Evolutionary conservation across 1,140 invertebrate genomes (phyloP).

Genomic region (Drosophila bocki): DNA sequence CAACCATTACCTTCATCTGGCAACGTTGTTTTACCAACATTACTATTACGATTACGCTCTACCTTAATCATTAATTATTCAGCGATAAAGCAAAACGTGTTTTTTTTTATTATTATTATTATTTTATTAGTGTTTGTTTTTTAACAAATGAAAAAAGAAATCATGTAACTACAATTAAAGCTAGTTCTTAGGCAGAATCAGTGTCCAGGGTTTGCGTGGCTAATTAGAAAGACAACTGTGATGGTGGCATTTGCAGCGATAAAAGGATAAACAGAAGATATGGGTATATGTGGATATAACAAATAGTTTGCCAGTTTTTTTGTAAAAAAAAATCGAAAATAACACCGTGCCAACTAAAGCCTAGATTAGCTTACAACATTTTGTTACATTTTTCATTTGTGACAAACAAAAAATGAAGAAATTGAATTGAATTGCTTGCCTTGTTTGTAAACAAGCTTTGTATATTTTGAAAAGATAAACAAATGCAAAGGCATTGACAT

Average conservation of each 20-base stretch:
- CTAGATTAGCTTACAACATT: too few species aligned
- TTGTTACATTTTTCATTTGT: too few species aligned
- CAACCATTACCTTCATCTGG: slow-evolving; percentile 25
- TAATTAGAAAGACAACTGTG: background rate
- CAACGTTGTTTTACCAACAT: slow-evolving; percentile 47
- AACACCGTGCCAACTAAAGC: too few species aligned
- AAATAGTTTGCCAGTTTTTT: background rate
- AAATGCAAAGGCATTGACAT: background rate
- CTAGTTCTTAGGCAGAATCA: slow-evolving; percentile 4
- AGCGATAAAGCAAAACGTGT: background rate
- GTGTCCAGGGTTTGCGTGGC: slow-evolving; percentile 7
- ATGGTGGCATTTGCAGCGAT: background rate
- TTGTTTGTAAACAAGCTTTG: background rate
- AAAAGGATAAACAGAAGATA: background rate
- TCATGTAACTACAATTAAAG: slow-evolving; percentile 4
- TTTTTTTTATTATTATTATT: slow-evolving; percentile 17
- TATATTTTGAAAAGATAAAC: background rate
- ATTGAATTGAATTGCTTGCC: background rate
- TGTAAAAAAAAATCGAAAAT: background rate
- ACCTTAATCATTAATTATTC: slow-evolving; percentile 18
- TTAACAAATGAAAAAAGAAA: too few species aligned
- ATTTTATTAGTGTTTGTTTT: slow-evolving; percentile 3
- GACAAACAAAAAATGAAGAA: too few species aligned
- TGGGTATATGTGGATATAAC: background rate
- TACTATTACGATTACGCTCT: slow-evolving; percentile 27